Conservation (phyloP, 2,888 invertebrate genomes). For the Pheosia gnoma region DNA sequence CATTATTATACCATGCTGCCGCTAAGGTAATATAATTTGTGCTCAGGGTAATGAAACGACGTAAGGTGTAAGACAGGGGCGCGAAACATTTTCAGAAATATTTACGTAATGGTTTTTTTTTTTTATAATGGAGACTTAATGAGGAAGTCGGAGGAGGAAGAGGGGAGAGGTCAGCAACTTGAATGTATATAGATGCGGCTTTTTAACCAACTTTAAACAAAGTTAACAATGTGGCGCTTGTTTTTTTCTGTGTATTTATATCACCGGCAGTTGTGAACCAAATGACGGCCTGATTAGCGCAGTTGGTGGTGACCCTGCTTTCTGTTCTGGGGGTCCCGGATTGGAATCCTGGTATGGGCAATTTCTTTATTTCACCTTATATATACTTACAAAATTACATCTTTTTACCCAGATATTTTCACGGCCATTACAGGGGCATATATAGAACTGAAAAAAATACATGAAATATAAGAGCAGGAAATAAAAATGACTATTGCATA, state of each 20-base stretch:
- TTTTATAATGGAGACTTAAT: constrained; percentile 1
- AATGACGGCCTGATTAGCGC: too few species aligned
- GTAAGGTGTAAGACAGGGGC: constrained; percentile 4
- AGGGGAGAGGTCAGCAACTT: not conserved
- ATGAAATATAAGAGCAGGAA: constrained; percentile 1
- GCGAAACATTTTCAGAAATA: constrained; percentile 7
- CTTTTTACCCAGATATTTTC: not conserved
- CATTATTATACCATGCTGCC: not conserved
- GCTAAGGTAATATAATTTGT: constrained; percentile 4
- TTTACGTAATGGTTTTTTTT: constrained; percentile 5
- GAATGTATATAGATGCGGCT: constrained; percentile 2
- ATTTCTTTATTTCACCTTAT: too few species aligned
- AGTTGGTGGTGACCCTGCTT: too few species aligned
- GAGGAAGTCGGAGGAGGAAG: not conserved
- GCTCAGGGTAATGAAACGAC: constrained; percentile 3
- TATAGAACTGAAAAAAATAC: not conserved
- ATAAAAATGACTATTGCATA: constrained; percentile 22
- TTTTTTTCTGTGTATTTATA: too few species aligned
- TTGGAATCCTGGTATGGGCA: too few species aligned
- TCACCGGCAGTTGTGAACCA: too few species aligned
- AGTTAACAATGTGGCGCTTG: too few species aligned
- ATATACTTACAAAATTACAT: not conserved
- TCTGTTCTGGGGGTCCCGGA: too few species aligned
- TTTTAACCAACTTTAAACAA: not conserved
- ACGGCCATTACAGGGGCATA: not conserved